Evolutionary conservation across 1,140 invertebrate genomes (phyloP).

Genomic region (Calycopis cecrops): DNA sequence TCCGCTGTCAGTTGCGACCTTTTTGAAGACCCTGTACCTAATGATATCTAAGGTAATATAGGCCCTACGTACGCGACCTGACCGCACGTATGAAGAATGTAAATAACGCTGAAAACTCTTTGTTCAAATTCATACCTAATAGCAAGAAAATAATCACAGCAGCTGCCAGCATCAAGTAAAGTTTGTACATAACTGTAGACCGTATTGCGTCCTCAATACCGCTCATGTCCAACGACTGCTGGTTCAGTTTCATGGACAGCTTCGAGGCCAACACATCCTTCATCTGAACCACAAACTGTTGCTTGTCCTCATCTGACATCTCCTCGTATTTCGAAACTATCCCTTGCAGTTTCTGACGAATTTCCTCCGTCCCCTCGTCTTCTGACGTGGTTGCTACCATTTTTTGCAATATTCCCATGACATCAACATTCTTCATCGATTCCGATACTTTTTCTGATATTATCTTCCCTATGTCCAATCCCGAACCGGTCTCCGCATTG

Average conservation of each 20-base stretch:
- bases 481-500: conserved; percentile 11
- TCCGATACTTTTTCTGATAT: conserved; percentile 45
- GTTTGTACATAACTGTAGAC: conserved; percentile 35
- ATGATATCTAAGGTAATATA: too few relatives aligned
- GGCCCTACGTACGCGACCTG: too few relatives aligned
- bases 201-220: conserved; percentile 43
- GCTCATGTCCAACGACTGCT: conserved; percentile 39
- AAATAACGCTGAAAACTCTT: background rate
- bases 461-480: conserved; percentile 33
- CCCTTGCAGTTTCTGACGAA: conserved; percentile 44
- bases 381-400: conserved; percentile 34
- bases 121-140: conserved; percentile 41
- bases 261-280: conserved; percentile 44
- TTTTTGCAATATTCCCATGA: conserved; percentile 38
- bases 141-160: conserved; percentile 43
- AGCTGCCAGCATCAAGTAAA: conserved; percentile 36
- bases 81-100: background rate
- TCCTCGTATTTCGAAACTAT: conserved; percentile 52
- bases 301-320: conserved; percentile 51
- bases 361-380: conserved; percentile 37
- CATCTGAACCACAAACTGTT: conserved; percentile 42
- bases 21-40: too few relatives aligned
- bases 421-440: conserved; percentile 44
- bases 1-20: too few relatives aligned
- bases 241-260: conserved; percentile 37